phyloP scores from a whole-genome alignment of 2,888 invertebrate species.

The Pyralis farinalis region DNA sequence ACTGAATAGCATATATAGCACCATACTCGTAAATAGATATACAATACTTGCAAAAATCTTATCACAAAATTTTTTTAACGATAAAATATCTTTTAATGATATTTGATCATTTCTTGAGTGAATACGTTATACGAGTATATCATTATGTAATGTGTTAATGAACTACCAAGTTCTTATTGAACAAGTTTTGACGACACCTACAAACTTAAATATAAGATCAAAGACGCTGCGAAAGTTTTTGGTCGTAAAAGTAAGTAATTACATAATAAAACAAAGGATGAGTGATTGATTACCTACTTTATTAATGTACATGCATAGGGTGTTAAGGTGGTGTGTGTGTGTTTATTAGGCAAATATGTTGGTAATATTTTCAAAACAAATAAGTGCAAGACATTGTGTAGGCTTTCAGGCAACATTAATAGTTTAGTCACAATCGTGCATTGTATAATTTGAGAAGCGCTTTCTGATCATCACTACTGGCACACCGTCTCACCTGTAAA shows the following conservation, averaged over 20 bases:
- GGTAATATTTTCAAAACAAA: conserved; percentile 30
- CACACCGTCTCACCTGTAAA: conserved; percentile 21
- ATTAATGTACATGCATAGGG: conserved; percentile 60
- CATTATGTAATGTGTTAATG: no score
- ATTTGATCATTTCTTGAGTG: no score
- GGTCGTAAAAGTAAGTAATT: conserved; percentile 9
- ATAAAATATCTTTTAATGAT: no score
- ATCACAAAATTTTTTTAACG: no score
- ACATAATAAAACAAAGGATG: conserved; percentile 20
- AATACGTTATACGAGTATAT: no score
- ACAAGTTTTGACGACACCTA: no score
- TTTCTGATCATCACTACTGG: conserved; percentile 21
- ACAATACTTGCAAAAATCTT: no score
- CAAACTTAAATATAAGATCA: no score
- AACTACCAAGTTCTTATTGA: no score
- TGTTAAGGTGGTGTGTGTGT: conserved; percentile 40
- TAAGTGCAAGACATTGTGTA: conserved; percentile 60
- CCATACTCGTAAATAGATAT: no score
- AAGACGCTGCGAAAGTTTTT: not conserved
- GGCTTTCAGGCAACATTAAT: conserved; percentile 69
- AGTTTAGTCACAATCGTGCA: conserved; percentile 64
- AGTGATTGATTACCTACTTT: conserved; percentile 31
- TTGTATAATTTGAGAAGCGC: conserved; percentile 24
- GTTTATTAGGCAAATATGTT: conserved; percentile 35
- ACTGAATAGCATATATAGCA: no score